Base-by-base conservation (phyloP, 2,113 vertebrate species). In the Tenrec ecaudatus region DNA sequence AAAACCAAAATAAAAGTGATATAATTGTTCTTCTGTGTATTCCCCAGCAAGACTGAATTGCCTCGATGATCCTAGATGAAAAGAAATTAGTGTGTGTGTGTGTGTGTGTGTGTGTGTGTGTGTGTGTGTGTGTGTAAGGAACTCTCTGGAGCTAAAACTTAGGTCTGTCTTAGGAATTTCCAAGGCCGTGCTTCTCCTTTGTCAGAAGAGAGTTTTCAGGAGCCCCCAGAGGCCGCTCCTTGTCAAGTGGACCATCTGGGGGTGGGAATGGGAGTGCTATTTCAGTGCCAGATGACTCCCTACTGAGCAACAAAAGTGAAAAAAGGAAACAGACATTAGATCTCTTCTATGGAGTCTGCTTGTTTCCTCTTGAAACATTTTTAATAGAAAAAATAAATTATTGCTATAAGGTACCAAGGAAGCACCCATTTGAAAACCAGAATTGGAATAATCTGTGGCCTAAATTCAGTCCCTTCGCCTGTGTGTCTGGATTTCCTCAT, bases 161-260 rank as follows among this genome's bases (percentile, higher is more conserved):
- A 91, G 0, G 9, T 43, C 89, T 90, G 11, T 71, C 93, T 71
- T 89, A 96, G 88, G 95, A 88, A 82, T 95, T 95, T 94, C 95
- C 89, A 82, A 53, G 89, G 78, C 58, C 53, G 40, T 25, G 29
- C 92, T 88, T 75, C 91, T 92, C 75, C 75, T 87, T 77, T 86
- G 47, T 38, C 78, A 89, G 93, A 90, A 78, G 81, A 92, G 89
- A 92, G 89, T 78, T 71, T 88, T 94, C 75, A 47, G 33, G 5
- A 27, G 11, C 93, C 94, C 95, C 96, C 40, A 62, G 94, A 75
- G 96, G 33, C 92, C 84, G 90, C 82, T 96, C 79, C 88, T 88
- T 93, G 90, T 96, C 94, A 94, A 97, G 96, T 94, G 93, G 95
- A 82, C 96, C 96, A 96, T 97, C 96, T 96, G 96, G 95, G 96